Evolutionary conservation across 2,113 vertebrate genomes (phyloP), one percentile per base, ranked within the genome.

Genomic region (Shinisaurus crocodilurus): DNA sequence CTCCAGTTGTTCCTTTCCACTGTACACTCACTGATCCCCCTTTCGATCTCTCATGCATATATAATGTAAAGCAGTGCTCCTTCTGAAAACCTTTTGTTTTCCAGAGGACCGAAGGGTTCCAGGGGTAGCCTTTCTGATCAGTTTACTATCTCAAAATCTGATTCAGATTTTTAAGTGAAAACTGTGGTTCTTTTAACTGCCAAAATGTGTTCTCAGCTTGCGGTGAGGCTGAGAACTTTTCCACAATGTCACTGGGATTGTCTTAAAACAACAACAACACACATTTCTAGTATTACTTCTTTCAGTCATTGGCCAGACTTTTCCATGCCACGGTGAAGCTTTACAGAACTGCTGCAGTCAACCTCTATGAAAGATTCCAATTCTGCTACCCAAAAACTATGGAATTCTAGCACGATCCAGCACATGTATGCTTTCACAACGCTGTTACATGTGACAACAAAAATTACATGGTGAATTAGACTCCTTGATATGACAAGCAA

Each of bases 191-290:
- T 96, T 95, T 90, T 94, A 92, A 87, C 87, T 96, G 96, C 96
- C 96, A 97, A 54, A 96, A 94, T 96, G 95, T 97, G 82, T 90
- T 85, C 60, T 77, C n/a, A 85, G 72, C 60, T 96, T 97, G 96
- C 94, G 95, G 96, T 94, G 96, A 97, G 96, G 96, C 95, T 95
- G 91, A 96, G 89, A 92, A 97, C 96, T 96, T 96, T 95, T 94
- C 95, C 94, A 96, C 95, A 97, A 96, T 97, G 95, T 97, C 95
- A 96, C 93, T 96, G 87, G 96, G 94, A 96, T 95, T 96, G 95
- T 96, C 96, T 94, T 95, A 94, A 94, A 94, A 95, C 88, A 54
- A 54, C 50, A 54, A 54, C 50, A 93, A 94, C 94, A 95, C 89
- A 91, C 94, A 96, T 96, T 95, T 96, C 96, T 96, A 96, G 93